A percentile compares a stretch with the other conserved stretches of the same genome.
Conservation (phyloP, 2,797 vertebrate species). For the Cephalopachus bancanus region DNA sequence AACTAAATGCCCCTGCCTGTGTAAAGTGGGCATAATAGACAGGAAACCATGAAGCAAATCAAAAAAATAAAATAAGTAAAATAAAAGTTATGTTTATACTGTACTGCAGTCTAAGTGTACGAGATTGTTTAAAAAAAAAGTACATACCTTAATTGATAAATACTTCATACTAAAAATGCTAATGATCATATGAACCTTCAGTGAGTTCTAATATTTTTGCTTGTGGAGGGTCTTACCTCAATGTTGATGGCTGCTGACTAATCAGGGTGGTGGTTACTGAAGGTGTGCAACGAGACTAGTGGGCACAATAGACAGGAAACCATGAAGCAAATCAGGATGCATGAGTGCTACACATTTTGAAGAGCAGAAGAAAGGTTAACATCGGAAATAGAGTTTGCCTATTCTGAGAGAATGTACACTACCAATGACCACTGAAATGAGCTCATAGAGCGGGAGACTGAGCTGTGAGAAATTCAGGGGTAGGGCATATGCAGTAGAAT, state of each 20-base stretch:
- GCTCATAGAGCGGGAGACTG: background rate
- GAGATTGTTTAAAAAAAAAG: too few relatives aligned
- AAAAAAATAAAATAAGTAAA: too few relatives aligned
- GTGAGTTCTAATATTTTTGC: too few relatives aligned
- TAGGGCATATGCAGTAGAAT: background rate
- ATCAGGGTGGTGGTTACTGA: too few relatives aligned
- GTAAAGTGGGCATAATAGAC: background rate
- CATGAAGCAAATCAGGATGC: background rate
- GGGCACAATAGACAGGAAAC: rapidly evolving
- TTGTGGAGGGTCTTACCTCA: too few relatives aligned
- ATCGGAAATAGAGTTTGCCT: background rate
- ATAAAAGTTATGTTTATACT: too few relatives aligned
- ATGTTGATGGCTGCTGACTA: too few relatives aligned
- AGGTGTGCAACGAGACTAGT: too few relatives aligned
- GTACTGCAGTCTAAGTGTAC: too few relatives aligned
- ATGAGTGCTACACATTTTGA: background rate
- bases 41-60: background rate
- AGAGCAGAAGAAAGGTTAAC: background rate
- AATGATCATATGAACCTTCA: too few relatives aligned
- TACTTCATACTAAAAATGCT: too few relatives aligned
- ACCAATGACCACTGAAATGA: background rate
- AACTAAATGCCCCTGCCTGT: background rate
- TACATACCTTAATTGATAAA: too few relatives aligned
- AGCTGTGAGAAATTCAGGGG: background rate
- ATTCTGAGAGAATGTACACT: background rate